Conservation (phyloP, 2,797 vertebrate genomes). For the Crenuchus spilurus region DNA sequence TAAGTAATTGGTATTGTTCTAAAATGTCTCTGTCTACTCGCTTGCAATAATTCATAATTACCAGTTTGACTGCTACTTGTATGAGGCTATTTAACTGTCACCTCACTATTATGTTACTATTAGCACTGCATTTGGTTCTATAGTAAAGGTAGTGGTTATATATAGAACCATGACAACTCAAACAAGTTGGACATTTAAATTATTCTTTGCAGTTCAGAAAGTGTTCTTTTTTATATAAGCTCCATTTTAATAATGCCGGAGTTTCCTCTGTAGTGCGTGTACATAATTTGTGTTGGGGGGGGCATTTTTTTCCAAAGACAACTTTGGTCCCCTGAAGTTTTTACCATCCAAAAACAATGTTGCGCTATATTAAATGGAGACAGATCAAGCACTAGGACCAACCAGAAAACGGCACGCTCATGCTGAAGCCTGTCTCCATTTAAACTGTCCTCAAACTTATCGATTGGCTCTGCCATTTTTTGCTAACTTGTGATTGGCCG, state of each 20-base stretch:
- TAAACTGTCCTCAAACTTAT: no score
- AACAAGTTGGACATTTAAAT: not conserved
- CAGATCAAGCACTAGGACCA: no score
- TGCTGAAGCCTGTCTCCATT: no score
- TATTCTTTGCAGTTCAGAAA: not conserved
- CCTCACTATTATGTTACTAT: not conserved
- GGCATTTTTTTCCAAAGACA: no score
- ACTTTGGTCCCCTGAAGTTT: no score
- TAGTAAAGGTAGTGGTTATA: not conserved
- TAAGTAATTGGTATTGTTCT: slow-evolving; percentile 25
- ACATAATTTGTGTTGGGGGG: no score
- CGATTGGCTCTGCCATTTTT: no score
- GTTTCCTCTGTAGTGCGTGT: not conserved
- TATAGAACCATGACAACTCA: not conserved
- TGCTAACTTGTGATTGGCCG: no score
- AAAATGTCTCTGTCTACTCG: slow-evolving; percentile 13
- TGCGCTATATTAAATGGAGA: no score
- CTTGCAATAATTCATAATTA: slow-evolving; percentile 2
- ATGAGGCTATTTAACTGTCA: slow-evolving; percentile 11
- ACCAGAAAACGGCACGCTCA: no score
- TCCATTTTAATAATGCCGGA: not conserved
- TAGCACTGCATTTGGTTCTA: not conserved
- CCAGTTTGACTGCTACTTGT: slow-evolving; percentile 1
- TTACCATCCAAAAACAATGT: no score
- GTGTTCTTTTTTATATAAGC: not conserved